Conservation (phyloP, 2,888 invertebrate genomes). For the Drosophila emarginata region DNA sequence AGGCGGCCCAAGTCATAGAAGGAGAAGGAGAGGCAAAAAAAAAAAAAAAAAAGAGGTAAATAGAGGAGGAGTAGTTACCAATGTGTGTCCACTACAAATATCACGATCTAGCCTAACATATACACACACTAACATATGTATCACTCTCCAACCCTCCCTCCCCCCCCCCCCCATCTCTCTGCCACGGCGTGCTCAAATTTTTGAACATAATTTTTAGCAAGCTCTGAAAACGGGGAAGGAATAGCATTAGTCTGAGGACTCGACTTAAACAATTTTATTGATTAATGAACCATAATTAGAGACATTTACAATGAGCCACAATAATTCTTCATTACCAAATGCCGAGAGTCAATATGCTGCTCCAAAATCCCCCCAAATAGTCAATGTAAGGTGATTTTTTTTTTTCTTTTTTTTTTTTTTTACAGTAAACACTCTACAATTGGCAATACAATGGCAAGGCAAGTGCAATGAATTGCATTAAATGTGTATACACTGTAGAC, state of each 20-base stretch:
- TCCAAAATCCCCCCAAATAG: neutral
- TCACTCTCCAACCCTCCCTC: constrained; percentile 25
- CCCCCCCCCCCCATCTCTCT: neutral
- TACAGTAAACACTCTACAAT: too few relatives aligned
- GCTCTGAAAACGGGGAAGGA: constrained; percentile 23
- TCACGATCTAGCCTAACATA: constrained; percentile 71
- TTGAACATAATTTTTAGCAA: constrained; percentile 67
- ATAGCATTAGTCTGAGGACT: constrained; percentile 26
- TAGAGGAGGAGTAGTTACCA: constrained; percentile 5
- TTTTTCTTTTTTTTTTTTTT: too few relatives aligned
- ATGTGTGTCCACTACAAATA: constrained; percentile 76
- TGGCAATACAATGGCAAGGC: too few relatives aligned
- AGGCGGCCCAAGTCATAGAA: neutral
- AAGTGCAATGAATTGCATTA: too few relatives aligned
- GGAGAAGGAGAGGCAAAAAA: neutral
- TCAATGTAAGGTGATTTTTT: too few relatives aligned
- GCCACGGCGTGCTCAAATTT: constrained; percentile 61
- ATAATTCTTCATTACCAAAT: constrained; percentile 82
- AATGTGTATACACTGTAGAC: too few relatives aligned
- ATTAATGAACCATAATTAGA: constrained; percentile 83
- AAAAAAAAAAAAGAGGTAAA: too few relatives aligned
- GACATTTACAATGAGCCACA: constrained; percentile 80
- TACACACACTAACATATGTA: too few relatives aligned
- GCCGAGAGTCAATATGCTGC: constrained; percentile 1
- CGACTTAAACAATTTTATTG: constrained; percentile 81